Base-by-base conservation (phyloP, 2,113 vertebrate species). In the Nymphicus hollandicus region DNA sequence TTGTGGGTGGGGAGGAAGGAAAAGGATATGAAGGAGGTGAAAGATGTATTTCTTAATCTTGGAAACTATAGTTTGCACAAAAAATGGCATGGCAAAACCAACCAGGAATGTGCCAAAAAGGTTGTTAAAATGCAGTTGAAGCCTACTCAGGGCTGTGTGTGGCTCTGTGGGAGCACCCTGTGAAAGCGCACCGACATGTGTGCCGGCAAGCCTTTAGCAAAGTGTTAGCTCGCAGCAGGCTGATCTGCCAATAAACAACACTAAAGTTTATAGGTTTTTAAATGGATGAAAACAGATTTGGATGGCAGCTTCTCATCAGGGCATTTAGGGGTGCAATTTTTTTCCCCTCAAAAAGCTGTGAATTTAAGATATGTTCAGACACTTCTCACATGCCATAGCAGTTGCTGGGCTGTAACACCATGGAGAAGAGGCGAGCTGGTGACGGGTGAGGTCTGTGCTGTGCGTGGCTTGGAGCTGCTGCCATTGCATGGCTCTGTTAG, bases 131-230 rank as follows among this genome's bases (percentile, higher is more conserved):
- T 13, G 33, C 9, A 17, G 0, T 7, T 25, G 14, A 29, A 52
- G n/a, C 17, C n/a, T 28, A 1, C 10, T 13, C 4, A 3, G 70
- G 84, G 56, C 50, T 31, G 49, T 5, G 4, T 6, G 64, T 1
- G 17, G 63, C 77, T 77, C 64, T 17, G 43, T 0, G 22, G 49
- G 24, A 39, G 25, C 11, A 0, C 7, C 19, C 37, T 2, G 47
- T 12, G 55, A 17, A 37, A 12, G 1, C 1, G 0, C 50, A 2
- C 33, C 3, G 2, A 18, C 2, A 3, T 1, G 9, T 10, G 29
- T 13, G 2, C 1, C 8, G 0, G 64, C 60, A 22, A 77, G 53
- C 10, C 63, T 61, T 11, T 7, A 13, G 37, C 73, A 55, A 28
- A n/a, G 46, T 0, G 1, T 24, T 7, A 49, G 24, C 47, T 88